Percentiles rank a stretch among this genome's conserved stretches.
Conservation (phyloP, 2,888 invertebrate genomes). For the Campaea margaritaria region DNA sequence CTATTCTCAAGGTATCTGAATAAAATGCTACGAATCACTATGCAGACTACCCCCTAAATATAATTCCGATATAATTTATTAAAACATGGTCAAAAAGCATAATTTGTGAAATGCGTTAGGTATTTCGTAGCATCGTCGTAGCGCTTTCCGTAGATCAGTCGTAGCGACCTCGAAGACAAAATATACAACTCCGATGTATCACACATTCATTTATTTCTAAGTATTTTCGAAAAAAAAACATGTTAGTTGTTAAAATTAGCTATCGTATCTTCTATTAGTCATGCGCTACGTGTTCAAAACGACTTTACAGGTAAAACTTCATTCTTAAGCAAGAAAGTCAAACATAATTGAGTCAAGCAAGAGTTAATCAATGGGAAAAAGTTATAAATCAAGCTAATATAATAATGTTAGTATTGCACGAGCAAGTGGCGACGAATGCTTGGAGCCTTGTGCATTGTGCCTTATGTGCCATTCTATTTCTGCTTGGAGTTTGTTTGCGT, state of each 20-base stretch:
- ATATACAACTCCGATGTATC: not conserved
- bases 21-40: not conserved
- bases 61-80: too few relatives aligned
- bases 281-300: too few relatives aligned
- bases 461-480: constrained; percentile 71
- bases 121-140: constrained; percentile 39
- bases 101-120: too few relatives aligned
- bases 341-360: too few relatives aligned
- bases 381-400: constrained; percentile 10
- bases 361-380: too few relatives aligned
- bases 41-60: not conserved
- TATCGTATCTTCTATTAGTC: too few relatives aligned
- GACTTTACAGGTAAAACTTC: too few relatives aligned
- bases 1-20: too few relatives aligned
- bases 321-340: too few relatives aligned
- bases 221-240: too few relatives aligned
- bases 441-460: constrained; percentile 53
- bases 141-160: constrained; percentile 47
- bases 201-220: not conserved
- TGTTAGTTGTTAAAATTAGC: too few relatives aligned
- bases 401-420: constrained; percentile 27
- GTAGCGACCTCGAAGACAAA: constrained; percentile 42
- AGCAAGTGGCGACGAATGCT: constrained; percentile 40
- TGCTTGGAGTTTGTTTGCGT: constrained; percentile 73
- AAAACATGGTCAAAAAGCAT: too few relatives aligned